Base-by-base conservation (phyloP, 1,140 invertebrate species). In the Helicoverpa armigera region DNA sequence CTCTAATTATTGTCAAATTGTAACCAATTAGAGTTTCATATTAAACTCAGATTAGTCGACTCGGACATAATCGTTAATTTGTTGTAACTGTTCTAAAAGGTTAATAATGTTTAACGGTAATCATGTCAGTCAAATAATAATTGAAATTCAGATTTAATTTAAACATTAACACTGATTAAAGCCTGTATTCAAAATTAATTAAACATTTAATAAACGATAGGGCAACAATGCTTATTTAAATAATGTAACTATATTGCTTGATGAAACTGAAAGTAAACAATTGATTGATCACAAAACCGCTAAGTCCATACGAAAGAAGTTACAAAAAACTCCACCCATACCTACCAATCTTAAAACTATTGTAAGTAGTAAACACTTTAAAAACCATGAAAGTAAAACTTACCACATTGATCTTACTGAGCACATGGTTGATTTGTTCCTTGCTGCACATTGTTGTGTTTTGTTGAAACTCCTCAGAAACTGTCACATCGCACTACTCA, bases 401-500 rank as follows among this genome's bases (percentile, higher is more conserved):
- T 80, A 94, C 93, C 91, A 94, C 90, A 93, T 94, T 94, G 84
- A 94, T 94, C 87, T 94, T 94, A 48, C 93, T 92, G 51, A 94
- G 88, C 83, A 94, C 92, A 72, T 94, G 92, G 69, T 86, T 90
- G 67, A 94, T 93, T 78, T 94, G 93, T 56, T 94, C 93, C 88
- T 94, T 94, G 87, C 91, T 94, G 88, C 93, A 94, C 93, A 94
- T 94, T 76, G 87, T 93, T 86, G 76, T 58, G 63, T 75, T 76
- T 83, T 75, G 70, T 82, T 75, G 23, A 60, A 53, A 67, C 11
- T 53, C 80, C 53, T 67, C 54, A 51, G 2, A 79, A 63, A 56
- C 74, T 82, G 83, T 90, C 88, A 91, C 88, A 88, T 89, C 83
- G 84, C 89, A 86, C 69, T 54, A 79, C 80, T 35, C 58, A 80